Base-by-base conservation (phyloP, 2,113 vertebrate species). In the Menura novaehollandiae region DNA sequence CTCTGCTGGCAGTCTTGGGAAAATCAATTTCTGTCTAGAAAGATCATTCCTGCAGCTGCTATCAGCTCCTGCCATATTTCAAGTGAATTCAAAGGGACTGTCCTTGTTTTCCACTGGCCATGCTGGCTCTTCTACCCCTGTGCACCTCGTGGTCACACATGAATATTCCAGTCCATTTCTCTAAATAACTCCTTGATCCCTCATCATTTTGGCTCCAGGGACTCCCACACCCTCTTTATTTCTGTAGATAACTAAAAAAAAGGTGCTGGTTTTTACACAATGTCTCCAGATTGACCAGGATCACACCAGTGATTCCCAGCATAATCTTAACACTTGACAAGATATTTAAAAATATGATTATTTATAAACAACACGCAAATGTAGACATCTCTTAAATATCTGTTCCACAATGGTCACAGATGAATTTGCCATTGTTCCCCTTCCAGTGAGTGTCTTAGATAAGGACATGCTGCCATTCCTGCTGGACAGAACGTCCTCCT, bases 381-480 rank as follows among this genome's bases (percentile, higher is more conserved):
- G 11, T 47, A 37, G 44, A 41, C 35, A 13, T 49, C 92, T 88
- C 53, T 17, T 2, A 71, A 59, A 85, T 56, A 87, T 89, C 83
- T 96, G 69, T 64, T 95, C 63, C 64, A 72, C 78, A 76, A 37
- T 11, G 73, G 49, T 51, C 72, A 83, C 35, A 46, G 53, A 64
- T 76, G 85, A 96, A 91, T 52, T 97, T 96, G 89, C 88, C 93
- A 91, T 91, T 92, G 49, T 93, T 97, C 71, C 88, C 49, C 14
- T 93, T 93, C 88, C 89, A 67, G 89, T 76, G 82, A 95, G 51
- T n/a, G 59, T 43, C 79, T 58, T 47, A 82, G 94, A 88, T 83
- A 88, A 96, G 94, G 87, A 91, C 83, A 58, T 9, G n/a, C 76
- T 75, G 91, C 73, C 85, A 88, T 88, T 98, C 97, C 96, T 96